phyloP scores from a whole-genome alignment of 2,888 invertebrate species.

The Flexamia atlantica region DNA sequence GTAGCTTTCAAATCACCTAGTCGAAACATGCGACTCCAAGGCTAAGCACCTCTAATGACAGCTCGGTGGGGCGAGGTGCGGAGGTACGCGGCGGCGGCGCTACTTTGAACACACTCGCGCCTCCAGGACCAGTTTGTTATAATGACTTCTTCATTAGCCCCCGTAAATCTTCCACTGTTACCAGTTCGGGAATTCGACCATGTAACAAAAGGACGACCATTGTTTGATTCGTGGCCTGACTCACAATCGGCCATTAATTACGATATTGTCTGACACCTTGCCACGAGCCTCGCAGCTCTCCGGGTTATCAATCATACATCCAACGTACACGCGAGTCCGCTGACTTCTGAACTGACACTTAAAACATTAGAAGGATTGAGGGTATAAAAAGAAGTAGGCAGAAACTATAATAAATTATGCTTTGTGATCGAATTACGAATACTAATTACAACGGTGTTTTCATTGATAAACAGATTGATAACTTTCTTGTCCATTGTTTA shows the following conservation, averaged over 20 bases:
- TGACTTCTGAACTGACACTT: background rate
- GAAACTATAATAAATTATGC: too few species aligned
- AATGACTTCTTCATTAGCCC: slow-evolving; percentile 50
- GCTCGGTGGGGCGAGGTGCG: background rate
- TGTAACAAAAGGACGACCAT: slow-evolving; percentile 8
- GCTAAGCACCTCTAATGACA: too few species aligned
- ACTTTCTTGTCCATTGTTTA: too few species aligned
- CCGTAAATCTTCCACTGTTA: slow-evolving; percentile 38
- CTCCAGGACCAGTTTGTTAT: slow-evolving; percentile 48
- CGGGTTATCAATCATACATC: background rate
- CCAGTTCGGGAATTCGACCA: background rate
- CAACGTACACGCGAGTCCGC: background rate
- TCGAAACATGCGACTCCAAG: too few species aligned
- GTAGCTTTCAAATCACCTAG: too few species aligned
- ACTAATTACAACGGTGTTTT: too few species aligned
- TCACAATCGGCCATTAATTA: slow-evolving; percentile 38
- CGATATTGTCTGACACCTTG: slow-evolving; percentile 26
- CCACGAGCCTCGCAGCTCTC: background rate
- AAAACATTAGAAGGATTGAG: too few species aligned
- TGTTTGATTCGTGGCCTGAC: slow-evolving; percentile 18
- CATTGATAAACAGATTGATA: too few species aligned
- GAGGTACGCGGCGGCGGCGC: slow-evolving; percentile 14
- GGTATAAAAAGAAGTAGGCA: too few species aligned
- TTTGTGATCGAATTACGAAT: too few species aligned
- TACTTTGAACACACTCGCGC: slow-evolving; percentile 38